Conservation (phyloP, 2,113 vertebrate species). For the Polypterus senegalus region DNA sequence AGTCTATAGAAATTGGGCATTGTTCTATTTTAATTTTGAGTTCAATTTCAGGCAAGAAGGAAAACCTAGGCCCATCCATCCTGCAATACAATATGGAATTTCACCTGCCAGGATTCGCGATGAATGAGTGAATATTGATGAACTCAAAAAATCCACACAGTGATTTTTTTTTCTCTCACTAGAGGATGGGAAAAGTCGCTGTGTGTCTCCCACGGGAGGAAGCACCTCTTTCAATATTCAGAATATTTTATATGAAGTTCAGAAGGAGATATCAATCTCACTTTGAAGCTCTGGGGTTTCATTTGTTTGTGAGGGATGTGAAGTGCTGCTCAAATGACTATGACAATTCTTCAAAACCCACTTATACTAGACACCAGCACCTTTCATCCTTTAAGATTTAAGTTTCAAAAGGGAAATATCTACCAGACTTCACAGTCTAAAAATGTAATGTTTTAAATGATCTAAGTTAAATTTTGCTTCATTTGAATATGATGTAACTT, state of each 20-base stretch:
- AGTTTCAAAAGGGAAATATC: conserved; percentile 18
- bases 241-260: conserved; percentile 64
- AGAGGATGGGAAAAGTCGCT: conserved; percentile 36
- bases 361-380: conserved; percentile 43
- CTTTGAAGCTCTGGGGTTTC: conserved; percentile 58
- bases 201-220: conserved; percentile 44
- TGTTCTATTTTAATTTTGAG: conserved; percentile 67
- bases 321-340: conserved; percentile 51
- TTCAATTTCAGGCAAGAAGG: conserved; percentile 53
- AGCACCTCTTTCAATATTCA: conserved; percentile 67
- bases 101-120: conserved; percentile 59
- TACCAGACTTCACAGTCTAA: too few species aligned
- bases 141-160: conserved; percentile 50
- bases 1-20: conserved; percentile 46
- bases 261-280: conserved; percentile 78
- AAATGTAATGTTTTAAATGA: too few species aligned
- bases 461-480: too few species aligned
- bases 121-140: conserved; percentile 65
- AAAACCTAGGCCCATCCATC: conserved; percentile 46
- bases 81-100: conserved; percentile 49
- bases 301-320: conserved; percentile 65
- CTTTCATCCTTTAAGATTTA: conserved; percentile 37
- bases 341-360: conserved; percentile 60
- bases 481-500: too few species aligned
- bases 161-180: conserved; percentile 43